Percentiles rank a stretch among this genome's conserved stretches.
Evolutionary conservation across 2,888 invertebrate species (phyloP).

Genomic region (Spodoptera picta): DNA sequence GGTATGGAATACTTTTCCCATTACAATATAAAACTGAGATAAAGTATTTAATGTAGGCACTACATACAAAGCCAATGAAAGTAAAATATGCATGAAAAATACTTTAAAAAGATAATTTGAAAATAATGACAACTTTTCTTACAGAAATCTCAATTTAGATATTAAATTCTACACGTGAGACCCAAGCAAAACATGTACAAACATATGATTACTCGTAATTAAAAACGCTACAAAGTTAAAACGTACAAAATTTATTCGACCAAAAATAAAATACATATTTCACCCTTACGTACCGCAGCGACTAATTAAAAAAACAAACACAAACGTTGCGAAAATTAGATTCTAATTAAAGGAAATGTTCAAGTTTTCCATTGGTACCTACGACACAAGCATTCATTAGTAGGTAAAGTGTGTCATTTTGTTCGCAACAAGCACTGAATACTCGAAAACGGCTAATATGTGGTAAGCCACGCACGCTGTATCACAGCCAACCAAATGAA

Average conservation of each 20-base stretch:
- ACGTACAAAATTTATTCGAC: not conserved
- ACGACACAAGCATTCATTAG: slow-evolving; percentile 66
- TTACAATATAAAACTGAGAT: too few relatives aligned
- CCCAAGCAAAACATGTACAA: not conserved
- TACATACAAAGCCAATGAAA: too few relatives aligned
- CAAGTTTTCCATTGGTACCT: slow-evolving; percentile 48
- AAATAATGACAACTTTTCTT: too few relatives aligned
- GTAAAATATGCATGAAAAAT: too few relatives aligned
- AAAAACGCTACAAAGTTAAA: not conserved
- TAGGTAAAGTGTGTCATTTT: slow-evolving; percentile 67
- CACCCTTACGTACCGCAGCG: slow-evolving; percentile 11
- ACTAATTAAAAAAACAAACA: slow-evolving; percentile 53
- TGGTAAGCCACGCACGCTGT: slow-evolving; percentile 46
- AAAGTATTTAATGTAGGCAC: too few relatives aligned
- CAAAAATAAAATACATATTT: slow-evolving; percentile 17
- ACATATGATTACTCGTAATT: slow-evolving; percentile 3
- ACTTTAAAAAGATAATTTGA: too few relatives aligned
- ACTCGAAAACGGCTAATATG: slow-evolving; percentile 61
- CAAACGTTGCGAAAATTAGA: slow-evolving; percentile 62
- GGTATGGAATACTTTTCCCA: too few relatives aligned
- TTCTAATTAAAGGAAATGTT: slow-evolving; percentile 70
- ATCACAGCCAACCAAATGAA: slow-evolving; percentile 63
- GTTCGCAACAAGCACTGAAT: slow-evolving; percentile 57
- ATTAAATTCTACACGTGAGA: too few relatives aligned
- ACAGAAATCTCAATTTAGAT: too few relatives aligned